Evolutionary conservation across 2,888 invertebrate genomes (phyloP).

Genomic region (Uropetala carovei): DNA sequence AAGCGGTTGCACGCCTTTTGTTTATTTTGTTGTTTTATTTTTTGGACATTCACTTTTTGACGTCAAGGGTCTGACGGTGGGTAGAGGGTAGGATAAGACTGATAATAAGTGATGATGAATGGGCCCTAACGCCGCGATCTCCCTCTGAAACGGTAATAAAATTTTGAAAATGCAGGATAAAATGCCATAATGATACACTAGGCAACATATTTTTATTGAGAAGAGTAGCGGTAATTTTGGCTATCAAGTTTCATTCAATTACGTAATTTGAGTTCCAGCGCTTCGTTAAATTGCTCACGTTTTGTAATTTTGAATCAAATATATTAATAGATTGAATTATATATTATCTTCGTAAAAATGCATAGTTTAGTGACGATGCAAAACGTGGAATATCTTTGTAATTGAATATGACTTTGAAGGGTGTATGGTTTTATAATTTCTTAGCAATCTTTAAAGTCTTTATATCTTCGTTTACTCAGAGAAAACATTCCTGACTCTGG

Average conservation of each 20-base stretch:
- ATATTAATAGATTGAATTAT: no score
- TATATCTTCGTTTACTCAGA: no score
- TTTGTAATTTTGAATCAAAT: no score
- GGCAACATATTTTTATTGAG: neutral
- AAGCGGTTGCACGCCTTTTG: conserved; percentile 31
- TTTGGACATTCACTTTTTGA: neutral
- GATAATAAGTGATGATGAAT: conserved; percentile 47
- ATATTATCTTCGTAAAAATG: no score
- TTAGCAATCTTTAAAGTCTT: no score
- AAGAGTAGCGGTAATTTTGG: neutral
- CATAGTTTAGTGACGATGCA: no score
- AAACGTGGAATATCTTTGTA: no score
- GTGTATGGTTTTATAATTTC: no score
- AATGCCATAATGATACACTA: neutral
- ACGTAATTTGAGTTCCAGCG: neutral
- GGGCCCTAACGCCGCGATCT: neutral
- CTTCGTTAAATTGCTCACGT: neutral
- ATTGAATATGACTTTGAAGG: no score
- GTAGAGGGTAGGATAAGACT: conserved; percentile 12
- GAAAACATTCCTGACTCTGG: no score
- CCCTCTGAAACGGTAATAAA: neutral
- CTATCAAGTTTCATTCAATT: neutral
- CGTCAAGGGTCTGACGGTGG: conserved; percentile 17
- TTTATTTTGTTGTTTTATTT: conserved; percentile 20
- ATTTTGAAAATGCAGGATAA: conserved; percentile 4